Base-by-base conservation (phyloP, 2,888 invertebrate species). In the Achlya flavicornis region DNA sequence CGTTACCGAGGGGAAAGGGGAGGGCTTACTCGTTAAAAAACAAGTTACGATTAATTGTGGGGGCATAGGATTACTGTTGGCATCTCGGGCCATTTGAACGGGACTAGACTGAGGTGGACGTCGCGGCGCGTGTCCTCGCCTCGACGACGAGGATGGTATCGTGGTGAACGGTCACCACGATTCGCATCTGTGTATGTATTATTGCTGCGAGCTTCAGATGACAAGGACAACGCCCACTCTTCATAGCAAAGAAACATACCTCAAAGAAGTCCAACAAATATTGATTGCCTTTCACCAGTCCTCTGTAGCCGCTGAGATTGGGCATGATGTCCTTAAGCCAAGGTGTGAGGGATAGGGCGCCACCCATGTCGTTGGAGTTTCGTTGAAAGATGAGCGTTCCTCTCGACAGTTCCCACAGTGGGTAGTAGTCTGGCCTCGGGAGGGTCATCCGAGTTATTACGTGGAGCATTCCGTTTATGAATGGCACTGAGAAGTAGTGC, bases 321-420 rank as follows among this genome's bases (percentile, higher is more conserved):
- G 96, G 96, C 67, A 95, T 88, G 3, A 96, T 67, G 67, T 95
- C 86, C 57, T 95, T 94, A 1, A 96, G 80, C 95, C 96, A 96
- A 0, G 96, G 95, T 0, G 95, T 93, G 0, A 95, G 84, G 0
- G 91, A 87, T 0, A 96, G 69, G 0, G 95, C 86, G 10, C 95
- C 94, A 0, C 96, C 96, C 10, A 95, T 88, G 65, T 95, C 95
- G 69, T 95, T 96, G 0, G 91, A 87, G 63, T 85, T 83, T 60
- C 95, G 86, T 79, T 95, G 95, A 69, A 96, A 96, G 46, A 88
- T 62, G 48, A 95, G 75, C 0, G 93, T 94, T 0, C 85, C 82
- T 4, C 79, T 76, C 2, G 91, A 86, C 3, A 95, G 64, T 0
- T 89, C 69, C 79, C 94, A 90, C 0, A 95, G 68, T 0, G 78